These are phyloP conservation scores for Cinclus cinclus DNA, from an alignment of 2,113 vertebrate species.

Conservation along the genomic window DNA sequence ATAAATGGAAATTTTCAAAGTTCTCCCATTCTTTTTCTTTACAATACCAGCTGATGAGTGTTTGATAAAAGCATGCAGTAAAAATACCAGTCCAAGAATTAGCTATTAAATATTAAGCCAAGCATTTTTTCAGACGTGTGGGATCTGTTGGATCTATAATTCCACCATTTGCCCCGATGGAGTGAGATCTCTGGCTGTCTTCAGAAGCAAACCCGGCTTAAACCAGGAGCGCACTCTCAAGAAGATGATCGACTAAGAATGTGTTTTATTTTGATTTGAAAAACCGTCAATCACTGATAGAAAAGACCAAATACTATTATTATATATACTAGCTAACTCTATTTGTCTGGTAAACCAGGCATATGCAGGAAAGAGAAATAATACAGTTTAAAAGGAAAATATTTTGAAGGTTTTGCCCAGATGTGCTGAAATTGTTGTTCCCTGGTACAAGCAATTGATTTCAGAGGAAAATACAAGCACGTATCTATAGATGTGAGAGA, in stretches of 20 bases:
- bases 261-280: conserved; percentile 62
- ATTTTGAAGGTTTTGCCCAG: conserved; percentile 4
- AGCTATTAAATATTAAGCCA: neutral
- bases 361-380: conserved; percentile 8
- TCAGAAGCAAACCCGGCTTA: conserved; percentile 24
- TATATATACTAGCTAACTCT: conserved; percentile 44
- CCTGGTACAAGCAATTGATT: neutral
- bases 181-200: conserved; percentile 24
- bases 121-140: neutral
- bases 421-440: conserved; percentile 1
- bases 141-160: neutral
- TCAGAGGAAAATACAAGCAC: neutral
- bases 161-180: neutral
- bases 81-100: neutral
- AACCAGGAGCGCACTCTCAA: neutral
- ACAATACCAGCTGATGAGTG: neutral
- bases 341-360: conserved; percentile 53
- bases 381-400: neutral
- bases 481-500: neutral
- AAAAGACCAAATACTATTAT: conserved; percentile 30
- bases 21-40: neutral
- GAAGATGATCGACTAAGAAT: conserved; percentile 56
- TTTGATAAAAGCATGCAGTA: neutral
- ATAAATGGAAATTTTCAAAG: conserved; percentile 25
- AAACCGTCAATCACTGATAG: conserved; percentile 56